These are phyloP conservation scores for Premnoplex brunnescens DNA, from an alignment of 2,797 vertebrate genomes.

Conservation along the genomic window DNA sequence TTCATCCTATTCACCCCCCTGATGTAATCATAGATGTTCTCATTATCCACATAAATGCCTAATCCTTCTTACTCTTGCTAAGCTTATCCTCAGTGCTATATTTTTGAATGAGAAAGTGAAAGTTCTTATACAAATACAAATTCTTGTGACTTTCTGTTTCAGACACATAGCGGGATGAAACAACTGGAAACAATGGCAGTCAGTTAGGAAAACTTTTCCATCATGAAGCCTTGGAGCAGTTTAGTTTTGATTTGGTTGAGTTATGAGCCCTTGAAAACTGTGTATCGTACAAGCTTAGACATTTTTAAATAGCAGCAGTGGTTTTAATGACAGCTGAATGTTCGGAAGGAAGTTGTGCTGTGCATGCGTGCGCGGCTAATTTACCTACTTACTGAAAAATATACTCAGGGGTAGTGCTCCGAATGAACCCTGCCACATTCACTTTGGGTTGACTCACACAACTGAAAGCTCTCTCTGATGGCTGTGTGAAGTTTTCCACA, in stretches of 20 bases:
- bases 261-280: constrained; percentile 45
- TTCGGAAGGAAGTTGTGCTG: constrained; percentile 40
- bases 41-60: constrained; percentile 68
- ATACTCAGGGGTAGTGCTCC: constrained; percentile 41
- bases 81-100: constrained; percentile 59
- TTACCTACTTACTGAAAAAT: constrained; percentile 63
- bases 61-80: constrained; percentile 61
- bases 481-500: neutral
- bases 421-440: constrained; percentile 48
- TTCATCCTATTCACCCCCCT: constrained; percentile 53
- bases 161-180: constrained; percentile 50
- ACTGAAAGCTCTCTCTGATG: neutral
- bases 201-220: constrained; percentile 20
- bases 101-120: constrained; percentile 55
- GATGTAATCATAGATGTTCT: constrained; percentile 66
- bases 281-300: neutral
- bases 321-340: constrained; percentile 49
- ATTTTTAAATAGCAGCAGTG: neutral
- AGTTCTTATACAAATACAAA: constrained; percentile 59
- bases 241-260: constrained; percentile 58
- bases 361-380: constrained; percentile 23
- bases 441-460: neutral
- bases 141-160: constrained; percentile 48
- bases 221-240: neutral
- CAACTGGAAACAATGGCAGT: constrained; percentile 46